These are phyloP conservation scores for Autographa gamma DNA, from an alignment of 2,888 invertebrate species.

Conservation along the genomic window DNA sequence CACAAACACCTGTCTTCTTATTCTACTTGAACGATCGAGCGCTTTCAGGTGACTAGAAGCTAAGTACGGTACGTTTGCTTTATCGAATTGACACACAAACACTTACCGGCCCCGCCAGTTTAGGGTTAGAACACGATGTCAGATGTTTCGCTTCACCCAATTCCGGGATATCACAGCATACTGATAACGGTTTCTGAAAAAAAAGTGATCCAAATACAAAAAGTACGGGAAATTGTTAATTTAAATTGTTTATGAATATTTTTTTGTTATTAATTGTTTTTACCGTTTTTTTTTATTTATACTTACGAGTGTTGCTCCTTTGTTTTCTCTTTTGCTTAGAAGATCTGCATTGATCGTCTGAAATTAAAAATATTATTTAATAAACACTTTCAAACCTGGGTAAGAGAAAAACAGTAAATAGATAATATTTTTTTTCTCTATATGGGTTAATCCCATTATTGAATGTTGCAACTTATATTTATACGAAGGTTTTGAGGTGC, in stretches of 20 bases:
- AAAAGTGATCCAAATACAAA: neutral
- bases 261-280: neutral
- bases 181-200: conserved; percentile 83
- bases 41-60: conserved; percentile 8
- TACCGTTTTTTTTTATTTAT: neutral
- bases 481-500: neutral
- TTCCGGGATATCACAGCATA: conserved; percentile 85
- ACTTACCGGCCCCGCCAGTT: conserved; percentile 78
- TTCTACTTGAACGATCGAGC: conserved; percentile 1
- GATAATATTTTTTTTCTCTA: neutral
- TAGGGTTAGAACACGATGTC: conserved; percentile 76
- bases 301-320: conserved; percentile 75
- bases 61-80: conserved; percentile 21
- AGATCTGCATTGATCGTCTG: conserved; percentile 68
- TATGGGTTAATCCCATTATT: neutral
- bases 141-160: conserved; percentile 75
- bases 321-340: conserved; percentile 61
- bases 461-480: neutral
- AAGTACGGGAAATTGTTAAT: neutral
- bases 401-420: neutral
- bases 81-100: conserved; percentile 14
- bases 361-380: conserved; percentile 19
- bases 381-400: neutral
- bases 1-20: conserved; percentile 8
- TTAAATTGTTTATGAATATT: neutral